Evolutionary conservation across 2,113 vertebrate species (phyloP), one percentile per base, ranked within the genome.

Genomic region (Megaptera novaeangliae): DNA sequence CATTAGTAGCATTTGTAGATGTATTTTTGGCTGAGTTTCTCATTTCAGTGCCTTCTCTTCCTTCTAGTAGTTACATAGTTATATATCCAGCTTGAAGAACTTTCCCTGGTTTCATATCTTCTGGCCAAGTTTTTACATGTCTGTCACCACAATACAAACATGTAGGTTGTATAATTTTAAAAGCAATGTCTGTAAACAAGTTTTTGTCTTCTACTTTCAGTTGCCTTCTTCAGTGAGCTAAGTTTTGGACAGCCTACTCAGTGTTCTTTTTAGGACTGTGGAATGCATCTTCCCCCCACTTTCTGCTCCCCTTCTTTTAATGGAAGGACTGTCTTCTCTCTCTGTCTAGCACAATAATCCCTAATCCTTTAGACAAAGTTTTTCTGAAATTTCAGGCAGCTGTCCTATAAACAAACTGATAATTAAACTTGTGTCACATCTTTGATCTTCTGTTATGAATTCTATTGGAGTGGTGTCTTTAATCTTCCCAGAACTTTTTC

Each of bases 151-250:
- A 96, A 13, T 18, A 46, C 68, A 85, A 93, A 36, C 49, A 91
- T 91, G 97, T 98, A 92, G 93, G 49, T 11, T 83, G 72, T 96
- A 59, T 93, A 95, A 97, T 96, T 96, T 69, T 91, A 77, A 21
- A 97, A 93, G 14, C 44, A 84, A 34, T 95, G 77, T 89, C 96
- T 97, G 6, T 97, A 97, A 96, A 96, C 74, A 95, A 2, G 49
- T 83, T 93, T 94, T 98, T 92, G 34, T 94, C 87, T 98, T 98
- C 49, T 84, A 29, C 96, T 97, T 98, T 81, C 83, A 96, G 20
- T 98, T 91, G 71, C 69, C 39, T 69, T 66, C 82, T 95, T 55
- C 57, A 44, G 61, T 96, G 89, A 95, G 75, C 71, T 98, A 97
- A 93, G 92, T 97, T 96, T 98, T 84, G 64, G 46, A 72, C 21